These are phyloP conservation scores for Drosophila neutralis DNA, from an alignment of 2,888 invertebrate species.

Conservation along the genomic window DNA sequence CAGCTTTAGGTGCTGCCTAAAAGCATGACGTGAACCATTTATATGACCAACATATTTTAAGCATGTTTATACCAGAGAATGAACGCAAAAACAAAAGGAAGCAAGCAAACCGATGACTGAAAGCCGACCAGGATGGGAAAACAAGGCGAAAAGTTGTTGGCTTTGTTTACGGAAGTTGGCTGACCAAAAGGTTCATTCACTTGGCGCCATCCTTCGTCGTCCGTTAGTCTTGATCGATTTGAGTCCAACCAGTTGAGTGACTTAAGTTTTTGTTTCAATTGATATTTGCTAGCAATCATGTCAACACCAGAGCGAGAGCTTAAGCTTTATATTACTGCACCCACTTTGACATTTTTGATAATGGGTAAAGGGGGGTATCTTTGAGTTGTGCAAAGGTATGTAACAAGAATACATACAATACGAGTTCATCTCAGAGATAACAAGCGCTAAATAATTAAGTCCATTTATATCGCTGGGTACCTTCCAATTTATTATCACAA, in stretches of 20 bases:
- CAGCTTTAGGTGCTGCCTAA: slow-evolving; percentile 55
- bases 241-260: slow-evolving; percentile 31
- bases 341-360: neutral
- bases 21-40: slow-evolving; percentile 53
- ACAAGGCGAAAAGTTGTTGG: slow-evolving; percentile 24
- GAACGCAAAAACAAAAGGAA: slow-evolving; percentile 1
- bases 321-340: neutral
- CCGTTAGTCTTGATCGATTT: slow-evolving; percentile 61
- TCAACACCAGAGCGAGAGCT: neutral
- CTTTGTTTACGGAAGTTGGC: slow-evolving; percentile 62
- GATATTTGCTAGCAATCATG: slow-evolving; percentile 4
- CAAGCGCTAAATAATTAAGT: neutral
- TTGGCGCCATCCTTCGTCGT: slow-evolving; percentile 45
- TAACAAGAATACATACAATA: neutral
- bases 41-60: slow-evolving; percentile 68
- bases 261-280: slow-evolving; percentile 14
- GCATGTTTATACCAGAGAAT: slow-evolving; percentile 53
- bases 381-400: neutral
- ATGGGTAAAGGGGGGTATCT: neutral
- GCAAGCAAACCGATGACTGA: slow-evolving; percentile 18
- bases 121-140: slow-evolving; percentile 1
- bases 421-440: neutral
- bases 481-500: neutral
- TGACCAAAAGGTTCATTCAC: slow-evolving; percentile 53
- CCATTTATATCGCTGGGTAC: neutral